Evolutionary conservation across 2,797 vertebrate species (phyloP).

Genomic region (Ptychobarbus kaznakovi): DNA sequence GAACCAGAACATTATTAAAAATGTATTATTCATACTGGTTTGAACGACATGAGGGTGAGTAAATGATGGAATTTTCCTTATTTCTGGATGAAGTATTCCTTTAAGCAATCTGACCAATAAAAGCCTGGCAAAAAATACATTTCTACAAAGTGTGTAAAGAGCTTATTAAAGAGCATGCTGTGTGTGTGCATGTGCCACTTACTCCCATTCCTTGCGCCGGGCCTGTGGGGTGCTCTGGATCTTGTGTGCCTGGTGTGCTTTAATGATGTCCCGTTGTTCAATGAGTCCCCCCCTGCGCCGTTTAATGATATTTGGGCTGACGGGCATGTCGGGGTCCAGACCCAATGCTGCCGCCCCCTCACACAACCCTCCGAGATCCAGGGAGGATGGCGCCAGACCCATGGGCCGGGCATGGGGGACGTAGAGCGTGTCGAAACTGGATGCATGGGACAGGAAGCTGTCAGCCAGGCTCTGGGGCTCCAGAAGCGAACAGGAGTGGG

Average conservation of each 20-base stretch:
- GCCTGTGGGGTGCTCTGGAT: slow-evolving; percentile 98
- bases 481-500: slow-evolving; percentile 78
- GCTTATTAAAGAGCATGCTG: slow-evolving; percentile 26
- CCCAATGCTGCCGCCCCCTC: slow-evolving; percentile 70
- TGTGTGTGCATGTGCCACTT: slow-evolving; percentile 76
- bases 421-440: slow-evolving; percentile 84
- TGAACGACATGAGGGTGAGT: neutral
- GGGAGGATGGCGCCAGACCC: slow-evolving; percentile 64
- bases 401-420: slow-evolving; percentile 68
- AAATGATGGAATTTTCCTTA: neutral
- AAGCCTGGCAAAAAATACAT: neutral
- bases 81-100: neutral
- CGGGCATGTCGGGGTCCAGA: slow-evolving; percentile 76
- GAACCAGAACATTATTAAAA: neutral
- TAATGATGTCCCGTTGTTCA: slow-evolving; percentile 95
- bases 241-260: slow-evolving; percentile 96
- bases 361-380: slow-evolving; percentile 67
- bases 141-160: neutral
- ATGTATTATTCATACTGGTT: neutral
- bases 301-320: slow-evolving; percentile 92
- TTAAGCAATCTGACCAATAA: neutral
- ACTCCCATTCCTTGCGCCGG: slow-evolving; percentile 98
- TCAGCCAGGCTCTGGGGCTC: slow-evolving; percentile 80
- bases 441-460: slow-evolving; percentile 70
- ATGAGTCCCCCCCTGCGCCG: slow-evolving; percentile 92